phyloP scores from a whole-genome alignment of 2,888 invertebrate genomes.

The Volucella bombylans region DNA sequence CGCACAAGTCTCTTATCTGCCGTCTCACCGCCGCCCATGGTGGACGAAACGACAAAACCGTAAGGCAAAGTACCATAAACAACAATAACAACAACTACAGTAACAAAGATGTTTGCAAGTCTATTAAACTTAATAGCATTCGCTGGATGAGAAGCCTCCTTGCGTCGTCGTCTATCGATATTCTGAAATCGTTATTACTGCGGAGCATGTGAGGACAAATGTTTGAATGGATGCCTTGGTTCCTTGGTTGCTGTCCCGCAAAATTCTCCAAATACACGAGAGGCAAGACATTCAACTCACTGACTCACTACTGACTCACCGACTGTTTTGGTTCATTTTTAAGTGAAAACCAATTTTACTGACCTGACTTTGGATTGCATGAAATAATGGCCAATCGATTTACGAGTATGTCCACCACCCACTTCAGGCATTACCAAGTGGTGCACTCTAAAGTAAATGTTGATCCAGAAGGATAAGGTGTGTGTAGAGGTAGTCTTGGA shows the following conservation, averaged over 20 bases:
- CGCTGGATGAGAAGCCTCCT: slow-evolving; percentile 20
- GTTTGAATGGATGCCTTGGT: background rate
- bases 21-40: background rate
- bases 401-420: background rate
- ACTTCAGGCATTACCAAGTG: background rate
- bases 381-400: background rate
- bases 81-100: too few species aligned
- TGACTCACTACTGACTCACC: background rate
- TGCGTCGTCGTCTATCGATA: slow-evolving; percentile 3
- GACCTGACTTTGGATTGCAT: slow-evolving; percentile 7
- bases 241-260: background rate
- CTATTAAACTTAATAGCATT: slow-evolving; percentile 45
- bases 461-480: slow-evolving; percentile 20
- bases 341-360: slow-evolving; percentile 35
- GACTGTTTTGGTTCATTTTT: slow-evolving; percentile 33
- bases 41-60: background rate
- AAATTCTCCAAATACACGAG: slow-evolving; percentile 19
- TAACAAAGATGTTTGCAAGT: slow-evolving; percentile 27
- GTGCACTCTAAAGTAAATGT: slow-evolving; percentile 39
- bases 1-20: background rate
- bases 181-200: slow-evolving; percentile 39
- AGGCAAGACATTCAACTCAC: slow-evolving; percentile 13
- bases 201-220: slow-evolving; percentile 26
- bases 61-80: slow-evolving; percentile 14
- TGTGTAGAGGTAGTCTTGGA: background rate